phyloP scores from a whole-genome alignment of 2,888 invertebrate species.

The Sepiola atlantica region DNA sequence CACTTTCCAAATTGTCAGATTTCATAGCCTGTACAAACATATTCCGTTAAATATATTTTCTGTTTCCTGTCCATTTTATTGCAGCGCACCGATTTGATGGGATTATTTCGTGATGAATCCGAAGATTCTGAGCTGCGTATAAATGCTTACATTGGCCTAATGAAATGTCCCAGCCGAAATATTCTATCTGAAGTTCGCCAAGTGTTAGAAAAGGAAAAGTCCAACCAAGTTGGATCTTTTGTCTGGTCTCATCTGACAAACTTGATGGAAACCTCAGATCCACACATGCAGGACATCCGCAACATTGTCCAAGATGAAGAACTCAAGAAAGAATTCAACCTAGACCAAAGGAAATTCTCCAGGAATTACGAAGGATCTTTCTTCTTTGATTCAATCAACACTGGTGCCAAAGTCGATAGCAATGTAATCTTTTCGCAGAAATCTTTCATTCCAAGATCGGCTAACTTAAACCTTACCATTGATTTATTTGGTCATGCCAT shows the following conservation, averaged over 20 bases:
- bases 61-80: slow-evolving; percentile 45
- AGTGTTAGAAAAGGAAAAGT: slow-evolving; percentile 63
- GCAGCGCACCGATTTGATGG: slow-evolving; percentile 74
- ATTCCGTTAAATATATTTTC: background rate
- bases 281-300: slow-evolving; percentile 88
- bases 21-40: background rate
- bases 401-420: slow-evolving; percentile 71
- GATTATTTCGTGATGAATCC: slow-evolving; percentile 82
- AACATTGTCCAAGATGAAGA: slow-evolving; percentile 87
- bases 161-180: slow-evolving; percentile 89
- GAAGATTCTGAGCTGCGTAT: slow-evolving; percentile 89
- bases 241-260: slow-evolving; percentile 96
- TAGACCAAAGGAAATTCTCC: slow-evolving; percentile 92
- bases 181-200: slow-evolving; percentile 83
- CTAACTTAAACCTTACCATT: slow-evolving; percentile 72
- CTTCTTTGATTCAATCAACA: slow-evolving; percentile 90
- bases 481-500: slow-evolving; percentile 85
- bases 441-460: slow-evolving; percentile 73
- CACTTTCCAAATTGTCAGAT: background rate
- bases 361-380: slow-evolving; percentile 86
- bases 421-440: slow-evolving; percentile 74
- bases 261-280: slow-evolving; percentile 87
- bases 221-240: slow-evolving; percentile 90
- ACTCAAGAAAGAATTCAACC: slow-evolving; percentile 86
- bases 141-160: slow-evolving; percentile 89